phyloP scores from a whole-genome alignment of 1,140 invertebrate genomes.

The Oreohelix idahoensis region DNA sequence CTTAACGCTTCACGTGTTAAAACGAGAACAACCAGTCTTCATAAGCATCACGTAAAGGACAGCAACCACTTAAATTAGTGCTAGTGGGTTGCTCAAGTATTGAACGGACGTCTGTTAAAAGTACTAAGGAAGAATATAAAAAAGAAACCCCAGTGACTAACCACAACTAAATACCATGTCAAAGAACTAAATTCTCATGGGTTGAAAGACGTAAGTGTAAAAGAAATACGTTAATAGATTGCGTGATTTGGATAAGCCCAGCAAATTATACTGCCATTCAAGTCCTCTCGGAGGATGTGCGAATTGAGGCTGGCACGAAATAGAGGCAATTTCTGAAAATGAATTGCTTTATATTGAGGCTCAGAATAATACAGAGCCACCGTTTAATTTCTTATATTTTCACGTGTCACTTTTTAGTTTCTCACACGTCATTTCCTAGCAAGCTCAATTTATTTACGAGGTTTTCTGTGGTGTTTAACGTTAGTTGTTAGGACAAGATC shows the following conservation, averaged over 20 bases:
- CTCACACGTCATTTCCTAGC: too few species aligned
- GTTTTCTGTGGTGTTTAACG: too few species aligned
- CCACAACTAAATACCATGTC: too few species aligned
- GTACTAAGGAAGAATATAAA: neutral
- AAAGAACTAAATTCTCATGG: neutral
- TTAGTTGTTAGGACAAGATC: too few species aligned
- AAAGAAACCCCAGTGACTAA: too few species aligned
- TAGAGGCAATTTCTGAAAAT: neutral
- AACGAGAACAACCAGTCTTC: too few species aligned
- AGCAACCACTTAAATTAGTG: neutral
- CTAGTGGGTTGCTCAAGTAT: neutral
- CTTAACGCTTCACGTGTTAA: too few species aligned
- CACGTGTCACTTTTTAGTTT: neutral
- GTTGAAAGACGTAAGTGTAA: neutral
- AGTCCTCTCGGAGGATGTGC: neutral
- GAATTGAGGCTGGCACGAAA: neutral
- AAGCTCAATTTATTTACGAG: too few species aligned
- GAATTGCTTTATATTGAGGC: neutral
- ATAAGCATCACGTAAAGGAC: too few species aligned
- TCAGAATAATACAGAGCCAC: neutral
- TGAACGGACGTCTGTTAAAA: neutral
- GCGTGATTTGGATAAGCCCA: neutral
- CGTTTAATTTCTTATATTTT: neutral
- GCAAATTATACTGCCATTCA: conserved; percentile 9
- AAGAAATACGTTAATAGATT: neutral